These are phyloP conservation scores for Vombatus ursinus DNA, from an alignment of 2,113 vertebrate genomes.

Conservation along the genomic window DNA sequence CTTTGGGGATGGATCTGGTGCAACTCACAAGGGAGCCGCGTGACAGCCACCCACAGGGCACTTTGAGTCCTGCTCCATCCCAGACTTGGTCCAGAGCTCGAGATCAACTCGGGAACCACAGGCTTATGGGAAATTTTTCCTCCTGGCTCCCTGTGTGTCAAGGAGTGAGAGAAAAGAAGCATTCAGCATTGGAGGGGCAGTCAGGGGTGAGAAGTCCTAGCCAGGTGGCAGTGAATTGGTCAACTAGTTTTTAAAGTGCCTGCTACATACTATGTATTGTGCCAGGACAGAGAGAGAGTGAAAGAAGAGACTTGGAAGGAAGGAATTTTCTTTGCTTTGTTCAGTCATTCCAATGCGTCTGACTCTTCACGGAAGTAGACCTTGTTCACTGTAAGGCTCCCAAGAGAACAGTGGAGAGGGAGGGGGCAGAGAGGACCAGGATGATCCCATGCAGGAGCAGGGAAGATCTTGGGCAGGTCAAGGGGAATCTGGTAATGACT, in stretches of 20 bases:
- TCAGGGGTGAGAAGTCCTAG: neutral
- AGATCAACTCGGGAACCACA: neutral
- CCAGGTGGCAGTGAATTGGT: neutral
- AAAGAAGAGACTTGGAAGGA: neutral
- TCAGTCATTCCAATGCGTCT: neutral
- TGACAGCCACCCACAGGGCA: neutral
- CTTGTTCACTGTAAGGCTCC: neutral
- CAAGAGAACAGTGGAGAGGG: neutral
- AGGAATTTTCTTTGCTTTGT: too few relatives aligned
- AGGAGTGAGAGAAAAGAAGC: neutral
- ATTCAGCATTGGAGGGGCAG: neutral
- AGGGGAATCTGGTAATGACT: neutral
- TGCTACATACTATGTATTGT: neutral
- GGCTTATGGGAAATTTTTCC: neutral
- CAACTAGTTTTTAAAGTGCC: neutral
- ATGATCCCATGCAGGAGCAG: neutral
- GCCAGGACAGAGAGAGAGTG: neutral
- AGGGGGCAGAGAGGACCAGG: neutral
- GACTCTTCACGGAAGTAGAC: neutral
- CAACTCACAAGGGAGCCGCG: neutral
- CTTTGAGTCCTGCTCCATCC: neutral
- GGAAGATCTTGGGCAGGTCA: neutral
- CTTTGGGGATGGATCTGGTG: neutral
- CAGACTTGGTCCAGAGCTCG: neutral
- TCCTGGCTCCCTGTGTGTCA: neutral